These are phyloP conservation scores for Polyommatus icarus DNA, from an alignment of 2,888 invertebrate species.

Conservation along the genomic window DNA sequence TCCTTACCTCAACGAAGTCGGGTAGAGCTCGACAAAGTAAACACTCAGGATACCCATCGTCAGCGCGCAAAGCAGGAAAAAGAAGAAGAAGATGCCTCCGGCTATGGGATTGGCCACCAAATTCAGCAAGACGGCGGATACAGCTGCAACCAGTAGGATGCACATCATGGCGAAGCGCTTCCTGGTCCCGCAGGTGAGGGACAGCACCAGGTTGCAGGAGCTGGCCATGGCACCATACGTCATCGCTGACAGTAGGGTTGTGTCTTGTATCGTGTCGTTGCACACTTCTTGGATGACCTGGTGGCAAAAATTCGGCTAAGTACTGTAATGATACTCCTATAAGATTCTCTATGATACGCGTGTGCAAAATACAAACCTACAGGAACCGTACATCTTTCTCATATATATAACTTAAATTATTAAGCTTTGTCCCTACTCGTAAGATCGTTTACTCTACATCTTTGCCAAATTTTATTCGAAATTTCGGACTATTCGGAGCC, in stretches of 20 bases:
- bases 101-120: constrained; percentile 62
- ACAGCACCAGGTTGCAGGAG: constrained; percentile 63
- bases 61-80: constrained; percentile 68
- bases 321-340: background rate
- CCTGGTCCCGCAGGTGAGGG: constrained; percentile 64
- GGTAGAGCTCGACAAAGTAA: constrained; percentile 73
- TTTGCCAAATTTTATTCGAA: no score
- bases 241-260: constrained; percentile 71
- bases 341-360: background rate
- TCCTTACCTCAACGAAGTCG: constrained; percentile 73
- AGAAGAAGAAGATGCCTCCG: constrained; percentile 71
- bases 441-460: no score
- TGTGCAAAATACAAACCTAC: no score
- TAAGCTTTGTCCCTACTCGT: no score
- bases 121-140: constrained; percentile 61
- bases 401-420: no score
- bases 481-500: no score
- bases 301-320: constrained; percentile 24
- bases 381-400: no score
- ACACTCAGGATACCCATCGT: constrained; percentile 73
- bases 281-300: constrained; percentile 58
- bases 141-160: constrained; percentile 57
- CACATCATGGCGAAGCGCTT: constrained; percentile 68
- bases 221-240: constrained; percentile 69
- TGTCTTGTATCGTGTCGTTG: constrained; percentile 69